Evolutionary conservation across 2,113 vertebrate genomes (phyloP), one percentile per base, ranked within the genome.

Genomic region (Orycteropus afer): DNA sequence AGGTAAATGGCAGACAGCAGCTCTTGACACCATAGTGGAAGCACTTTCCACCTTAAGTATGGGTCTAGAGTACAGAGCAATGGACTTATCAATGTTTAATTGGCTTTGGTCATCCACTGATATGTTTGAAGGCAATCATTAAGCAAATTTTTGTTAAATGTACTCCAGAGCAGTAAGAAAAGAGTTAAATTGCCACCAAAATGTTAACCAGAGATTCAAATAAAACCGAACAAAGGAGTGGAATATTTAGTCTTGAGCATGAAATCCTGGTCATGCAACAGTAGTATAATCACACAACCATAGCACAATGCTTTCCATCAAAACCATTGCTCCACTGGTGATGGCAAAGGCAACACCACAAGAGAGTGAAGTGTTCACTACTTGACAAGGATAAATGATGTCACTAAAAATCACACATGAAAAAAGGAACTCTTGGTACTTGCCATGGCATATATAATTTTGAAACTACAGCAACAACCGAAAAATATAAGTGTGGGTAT

Each of bases 81-180:
- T 61, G 81, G 22, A 34, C 27, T 77, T 73, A 55, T 49, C 53
- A 81, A 13, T 22, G 74, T 40, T 82, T 90, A 94, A 95, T 83
- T 97, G 89, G 74, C 69, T 51, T 86, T 74, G 67, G 92, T 93
- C 88, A 80, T 80, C 86, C 87, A 93, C 22, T 51, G 22, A 79
- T 57, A n/a, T 3, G 25, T 34, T 47, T 1, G 23, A 91, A 82
- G 23, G 69, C 32, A 49, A 88, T 69, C 47, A 81, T 69, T 74
- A 49, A 63, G 29, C 67, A 59, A 51, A 53, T 45, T 82, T 76
- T 89, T 91, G 14, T 34, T 86, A 85, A 80, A 42, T 76, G 27
- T 29, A 91, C 18, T 83, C 29, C 37, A 79, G 15, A 73, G 61
- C 34, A 79, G 13, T 47, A 59, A 81, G 74, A 74, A 89, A 79